Conservation (phyloP, 2,888 invertebrate species). For the Morinoia aosen region DNA sequence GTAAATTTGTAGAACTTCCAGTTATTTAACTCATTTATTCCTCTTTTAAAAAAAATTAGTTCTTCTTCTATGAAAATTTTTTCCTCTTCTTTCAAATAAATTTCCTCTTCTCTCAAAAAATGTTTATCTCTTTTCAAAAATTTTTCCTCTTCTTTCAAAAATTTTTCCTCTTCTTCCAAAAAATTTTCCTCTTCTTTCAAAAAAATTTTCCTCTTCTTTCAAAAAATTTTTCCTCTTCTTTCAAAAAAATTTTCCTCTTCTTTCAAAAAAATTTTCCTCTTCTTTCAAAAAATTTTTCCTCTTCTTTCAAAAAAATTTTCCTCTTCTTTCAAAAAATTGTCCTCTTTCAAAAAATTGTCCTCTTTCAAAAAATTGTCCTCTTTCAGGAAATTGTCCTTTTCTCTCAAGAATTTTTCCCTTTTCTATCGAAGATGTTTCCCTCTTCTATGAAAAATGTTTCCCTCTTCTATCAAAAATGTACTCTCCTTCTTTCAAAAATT, state of each 20-base stretch:
- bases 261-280: background rate
- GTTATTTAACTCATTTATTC: background rate
- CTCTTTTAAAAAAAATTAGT: background rate
- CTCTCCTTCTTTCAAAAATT: background rate
- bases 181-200: background rate
- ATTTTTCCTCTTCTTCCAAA: too few relatives aligned
- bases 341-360: too few relatives aligned
- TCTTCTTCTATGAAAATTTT: background rate
- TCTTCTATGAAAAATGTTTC: too few relatives aligned
- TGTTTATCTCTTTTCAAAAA: background rate
- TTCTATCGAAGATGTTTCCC: background rate
- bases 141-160: background rate
- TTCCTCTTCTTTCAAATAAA: too few relatives aligned
- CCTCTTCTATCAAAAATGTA: too few relatives aligned
- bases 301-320: background rate
- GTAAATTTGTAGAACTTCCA: background rate
- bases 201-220: too few relatives aligned
- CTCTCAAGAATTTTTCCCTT: too few relatives aligned
- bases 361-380: too few relatives aligned
- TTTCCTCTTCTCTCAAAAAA: too few relatives aligned
- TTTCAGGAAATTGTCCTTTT: background rate
- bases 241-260: background rate
- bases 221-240: too few relatives aligned
- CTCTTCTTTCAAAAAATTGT: background rate
- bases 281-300: background rate